Conservation (phyloP, 2,113 vertebrate genomes). For the Elachura formosa region DNA sequence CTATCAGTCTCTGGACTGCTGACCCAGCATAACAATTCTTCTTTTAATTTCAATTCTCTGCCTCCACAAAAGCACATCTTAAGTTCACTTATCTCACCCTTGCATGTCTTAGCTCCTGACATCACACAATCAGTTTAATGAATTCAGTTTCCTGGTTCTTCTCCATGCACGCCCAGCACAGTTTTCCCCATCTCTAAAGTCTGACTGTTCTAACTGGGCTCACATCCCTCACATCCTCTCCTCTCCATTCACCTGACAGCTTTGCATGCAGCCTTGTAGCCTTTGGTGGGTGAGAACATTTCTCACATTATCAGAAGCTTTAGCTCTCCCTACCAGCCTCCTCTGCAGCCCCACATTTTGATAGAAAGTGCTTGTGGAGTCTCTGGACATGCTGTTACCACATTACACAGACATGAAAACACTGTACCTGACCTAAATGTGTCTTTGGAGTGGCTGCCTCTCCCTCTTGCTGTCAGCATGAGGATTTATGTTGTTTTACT, state of each 20-base stretch:
- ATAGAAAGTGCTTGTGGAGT: not conserved
- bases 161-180: not conserved
- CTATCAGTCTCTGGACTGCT: not conserved
- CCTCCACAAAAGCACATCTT: not conserved
- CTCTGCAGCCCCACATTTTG: not conserved
- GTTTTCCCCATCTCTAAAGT: not conserved
- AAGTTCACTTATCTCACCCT: not conserved
- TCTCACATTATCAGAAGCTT: not conserved
- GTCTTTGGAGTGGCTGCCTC: not conserved
- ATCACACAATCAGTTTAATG: not conserved
- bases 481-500: not conserved
- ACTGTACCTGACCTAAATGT: not conserved
- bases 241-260: not conserved
- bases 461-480: not conserved
- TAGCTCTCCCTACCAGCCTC: not conserved
- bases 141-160: not conserved
- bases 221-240: not conserved
- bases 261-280: not conserved
- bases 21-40: not conserved
- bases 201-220: not conserved
- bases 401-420: not conserved
- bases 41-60: not conserved
- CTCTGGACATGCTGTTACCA: not conserved
- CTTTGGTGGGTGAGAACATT: not conserved
- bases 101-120: not conserved